Conservation (phyloP, 2,113 vertebrate species). For the Corvus hawaiiensis region DNA sequence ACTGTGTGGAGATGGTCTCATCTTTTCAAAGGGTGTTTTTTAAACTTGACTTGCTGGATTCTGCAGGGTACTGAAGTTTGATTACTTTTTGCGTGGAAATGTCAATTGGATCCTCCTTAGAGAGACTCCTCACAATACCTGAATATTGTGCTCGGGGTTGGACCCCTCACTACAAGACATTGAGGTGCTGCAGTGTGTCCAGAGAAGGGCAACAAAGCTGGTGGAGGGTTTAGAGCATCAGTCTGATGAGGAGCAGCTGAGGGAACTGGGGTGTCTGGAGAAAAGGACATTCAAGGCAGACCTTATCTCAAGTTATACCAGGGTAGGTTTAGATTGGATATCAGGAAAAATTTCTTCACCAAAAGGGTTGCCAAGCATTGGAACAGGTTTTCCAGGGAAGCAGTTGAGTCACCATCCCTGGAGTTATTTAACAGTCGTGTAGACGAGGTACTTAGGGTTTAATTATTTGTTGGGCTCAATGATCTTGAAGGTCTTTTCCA, state of each 20-base stretch:
- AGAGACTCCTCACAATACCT: not conserved
- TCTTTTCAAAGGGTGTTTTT: not conserved
- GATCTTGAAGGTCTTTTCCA: not conserved
- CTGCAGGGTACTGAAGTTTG: not conserved
- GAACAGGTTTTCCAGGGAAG: not conserved
- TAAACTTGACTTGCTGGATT: not conserved
- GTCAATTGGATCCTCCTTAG: not conserved
- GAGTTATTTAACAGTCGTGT: accelerated
- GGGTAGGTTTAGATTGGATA: not conserved
- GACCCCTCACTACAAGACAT: not conserved
- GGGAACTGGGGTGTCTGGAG: not conserved
- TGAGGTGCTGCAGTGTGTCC: not conserved
- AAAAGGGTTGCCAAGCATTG: not conserved
- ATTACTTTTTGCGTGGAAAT: not conserved
- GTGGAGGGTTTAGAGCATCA: not conserved
- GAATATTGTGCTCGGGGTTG: not conserved
- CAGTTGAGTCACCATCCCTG: not conserved
- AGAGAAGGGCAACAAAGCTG: not conserved
- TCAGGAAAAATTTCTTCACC: not conserved
- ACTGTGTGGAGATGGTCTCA: not conserved
- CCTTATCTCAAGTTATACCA: not conserved
- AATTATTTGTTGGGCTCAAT: not conserved
- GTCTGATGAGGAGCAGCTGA: not conserved
- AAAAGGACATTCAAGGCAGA: not conserved
- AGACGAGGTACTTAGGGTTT: not conserved